phyloP scores from a whole-genome alignment of 2,797 vertebrate species.

The Vultur gryphus region DNA sequence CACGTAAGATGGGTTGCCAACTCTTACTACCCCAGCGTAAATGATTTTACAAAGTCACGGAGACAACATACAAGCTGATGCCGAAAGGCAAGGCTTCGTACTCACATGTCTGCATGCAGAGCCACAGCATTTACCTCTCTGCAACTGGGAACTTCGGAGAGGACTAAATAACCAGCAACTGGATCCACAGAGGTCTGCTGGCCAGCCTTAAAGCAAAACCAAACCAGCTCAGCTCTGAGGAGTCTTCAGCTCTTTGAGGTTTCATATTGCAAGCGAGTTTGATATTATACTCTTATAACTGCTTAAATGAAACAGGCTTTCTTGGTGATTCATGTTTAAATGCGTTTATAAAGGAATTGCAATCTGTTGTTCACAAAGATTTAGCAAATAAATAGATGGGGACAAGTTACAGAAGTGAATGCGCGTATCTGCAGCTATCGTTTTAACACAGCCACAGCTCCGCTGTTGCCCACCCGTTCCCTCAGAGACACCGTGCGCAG shows the following conservation, averaged over 20 bases:
- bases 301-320: neutral
- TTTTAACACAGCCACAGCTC: neutral
- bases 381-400: neutral
- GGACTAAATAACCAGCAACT: conserved; percentile 75
- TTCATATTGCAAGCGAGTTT: neutral
- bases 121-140: conserved; percentile 81
- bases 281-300: neutral
- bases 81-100: neutral
- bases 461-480: neutral
- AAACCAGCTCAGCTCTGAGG: neutral
- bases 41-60: conserved; percentile 14
- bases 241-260: neutral
- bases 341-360: neutral
- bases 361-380: neutral
- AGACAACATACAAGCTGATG: neutral
- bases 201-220: conserved; percentile 72
- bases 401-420: neutral
- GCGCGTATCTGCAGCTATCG: neutral
- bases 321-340: neutral
- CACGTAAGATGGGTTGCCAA: neutral
- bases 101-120: conserved; percentile 85
- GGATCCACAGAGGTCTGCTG: conserved; percentile 81
- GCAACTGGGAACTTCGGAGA: conserved; percentile 80
- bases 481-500: neutral
- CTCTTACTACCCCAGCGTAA: neutral